phyloP scores from a whole-genome alignment of 2,113 vertebrate species.

The Phaethon lepturus region DNA sequence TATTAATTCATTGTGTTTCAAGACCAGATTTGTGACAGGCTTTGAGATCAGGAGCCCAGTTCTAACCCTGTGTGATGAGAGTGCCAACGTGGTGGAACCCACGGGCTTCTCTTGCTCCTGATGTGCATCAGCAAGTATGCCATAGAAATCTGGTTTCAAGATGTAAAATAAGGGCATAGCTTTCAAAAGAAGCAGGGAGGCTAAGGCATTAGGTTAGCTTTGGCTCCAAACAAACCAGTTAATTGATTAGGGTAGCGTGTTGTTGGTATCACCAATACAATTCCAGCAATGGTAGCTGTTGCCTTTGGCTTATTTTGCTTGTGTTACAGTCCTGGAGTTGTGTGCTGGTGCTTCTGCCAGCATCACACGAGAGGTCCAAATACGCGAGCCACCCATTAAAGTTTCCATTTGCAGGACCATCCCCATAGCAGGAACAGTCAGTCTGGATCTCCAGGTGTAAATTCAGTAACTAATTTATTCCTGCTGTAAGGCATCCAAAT shows the following conservation, averaged over 20 bases:
- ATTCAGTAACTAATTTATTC: background rate
- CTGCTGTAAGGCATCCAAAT: background rate
- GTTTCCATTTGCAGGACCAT: background rate
- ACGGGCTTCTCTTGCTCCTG: background rate
- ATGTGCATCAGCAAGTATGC: background rate
- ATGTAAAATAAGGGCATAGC: background rate
- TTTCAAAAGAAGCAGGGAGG: background rate
- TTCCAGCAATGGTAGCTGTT: background rate
- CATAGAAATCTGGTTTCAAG: background rate
- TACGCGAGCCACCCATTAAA: background rate
- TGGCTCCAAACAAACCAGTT: background rate
- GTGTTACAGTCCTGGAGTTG: background rate
- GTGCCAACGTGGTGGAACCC: background rate
- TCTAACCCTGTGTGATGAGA: accelerated
- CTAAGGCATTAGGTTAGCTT: background rate
- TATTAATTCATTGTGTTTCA: constrained; percentile 57
- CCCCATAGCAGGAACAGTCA: background rate
- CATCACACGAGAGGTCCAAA: accelerated
- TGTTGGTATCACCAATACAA: background rate
- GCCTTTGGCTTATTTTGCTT: background rate
- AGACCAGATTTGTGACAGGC: constrained; percentile 46
- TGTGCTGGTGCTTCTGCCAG: background rate
- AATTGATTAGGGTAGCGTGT: background rate
- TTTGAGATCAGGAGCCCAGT: background rate
- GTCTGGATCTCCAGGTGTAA: background rate